Percentiles rank a stretch among this genome's conserved stretches.
Evolutionary conservation across 2,797 vertebrate genomes (phyloP).

Genomic region (Tokudaia tokunoshimensis): DNA sequence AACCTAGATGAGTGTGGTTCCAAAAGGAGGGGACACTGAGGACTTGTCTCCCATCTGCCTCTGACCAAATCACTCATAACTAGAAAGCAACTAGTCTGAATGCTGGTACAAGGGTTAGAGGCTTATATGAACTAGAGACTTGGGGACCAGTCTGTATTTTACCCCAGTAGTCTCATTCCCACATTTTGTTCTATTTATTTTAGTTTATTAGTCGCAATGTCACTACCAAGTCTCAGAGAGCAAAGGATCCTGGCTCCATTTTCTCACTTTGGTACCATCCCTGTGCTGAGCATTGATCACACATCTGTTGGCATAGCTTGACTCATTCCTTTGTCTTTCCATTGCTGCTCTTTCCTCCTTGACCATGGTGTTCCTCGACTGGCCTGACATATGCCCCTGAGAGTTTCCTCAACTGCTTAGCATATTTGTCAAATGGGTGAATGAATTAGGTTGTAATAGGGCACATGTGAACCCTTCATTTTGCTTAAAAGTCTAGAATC

Average conservation of each 20-base stretch:
- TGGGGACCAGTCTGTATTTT: background rate
- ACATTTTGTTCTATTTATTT: background rate
- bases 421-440: background rate
- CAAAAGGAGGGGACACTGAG: background rate
- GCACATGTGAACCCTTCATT: background rate
- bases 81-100: conserved; percentile 2
- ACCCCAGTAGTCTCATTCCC: background rate
- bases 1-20: background rate
- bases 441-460: background rate
- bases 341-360: background rate
- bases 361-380: background rate
- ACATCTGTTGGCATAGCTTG: background rate
- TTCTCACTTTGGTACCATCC: background rate
- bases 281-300: background rate
- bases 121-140: background rate
- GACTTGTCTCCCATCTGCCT: background rate
- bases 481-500: conserved; percentile 27
- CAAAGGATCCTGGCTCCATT: background rate
- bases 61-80: background rate
- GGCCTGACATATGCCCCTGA: background rate
- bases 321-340: background rate
- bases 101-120: conserved; percentile 5
- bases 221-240: background rate
- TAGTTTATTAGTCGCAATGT: background rate
- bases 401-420: background rate